phyloP scores from a whole-genome alignment of 2,797 vertebrate genomes.

The Taenioides sp. region DNA sequence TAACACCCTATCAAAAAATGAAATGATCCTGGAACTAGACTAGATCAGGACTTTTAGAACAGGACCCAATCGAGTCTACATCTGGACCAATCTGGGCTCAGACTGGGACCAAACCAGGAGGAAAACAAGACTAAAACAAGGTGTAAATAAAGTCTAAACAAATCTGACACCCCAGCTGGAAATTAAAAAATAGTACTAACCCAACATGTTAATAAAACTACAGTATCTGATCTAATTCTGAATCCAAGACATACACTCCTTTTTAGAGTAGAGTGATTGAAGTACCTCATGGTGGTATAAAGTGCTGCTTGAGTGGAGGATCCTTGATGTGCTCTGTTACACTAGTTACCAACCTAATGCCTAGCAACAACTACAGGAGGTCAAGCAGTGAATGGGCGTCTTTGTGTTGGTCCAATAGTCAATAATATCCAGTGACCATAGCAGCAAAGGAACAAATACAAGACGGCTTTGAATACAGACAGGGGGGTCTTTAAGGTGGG shows the following conservation, averaged over 20 bases:
- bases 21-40: no score
- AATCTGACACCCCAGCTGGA: no score
- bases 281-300: not conserved
- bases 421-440: slow-evolving; percentile 13
- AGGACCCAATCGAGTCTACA: no score
- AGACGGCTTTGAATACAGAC: not conserved
- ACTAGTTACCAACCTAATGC: slow-evolving; percentile 15
- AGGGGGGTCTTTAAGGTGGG: not conserved
- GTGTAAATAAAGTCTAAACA: no score
- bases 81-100: no score
- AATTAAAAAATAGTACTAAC: no score
- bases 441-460: slow-evolving; percentile 7
- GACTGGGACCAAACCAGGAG: no score
- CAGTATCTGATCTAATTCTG: not conserved
- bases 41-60: no score
- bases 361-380: slow-evolving; percentile 26
- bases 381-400: slow-evolving; percentile 30
- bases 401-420: slow-evolving; percentile 30
- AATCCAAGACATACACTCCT: not conserved
- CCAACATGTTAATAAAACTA: not conserved
- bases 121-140: no score
- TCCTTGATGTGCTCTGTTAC: slow-evolving; percentile 1
- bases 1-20: not conserved
- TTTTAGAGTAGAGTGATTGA: not conserved
- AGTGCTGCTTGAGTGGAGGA: not conserved